Base-by-base conservation (phyloP, 1,140 invertebrate genomes). In the Bicyclus anynana region DNA sequence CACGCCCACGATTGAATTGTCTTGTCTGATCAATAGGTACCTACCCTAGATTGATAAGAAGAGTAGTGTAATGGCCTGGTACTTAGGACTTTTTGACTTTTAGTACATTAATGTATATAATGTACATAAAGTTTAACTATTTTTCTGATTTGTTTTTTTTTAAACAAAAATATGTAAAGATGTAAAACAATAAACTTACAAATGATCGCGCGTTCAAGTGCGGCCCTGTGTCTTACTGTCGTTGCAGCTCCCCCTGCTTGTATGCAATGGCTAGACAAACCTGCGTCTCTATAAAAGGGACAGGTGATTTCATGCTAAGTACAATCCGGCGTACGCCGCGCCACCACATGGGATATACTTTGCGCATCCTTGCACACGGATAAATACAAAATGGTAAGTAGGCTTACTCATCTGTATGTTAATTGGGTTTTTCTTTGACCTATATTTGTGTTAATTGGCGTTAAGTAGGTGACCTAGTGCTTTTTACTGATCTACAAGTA, bases 201-300 rank as follows among this genome's bases (percentile, higher is more conserved):
- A 53, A 44, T 35, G 29, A 27, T 21, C 18, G 40, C 37, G 23
- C 10, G 54, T 58, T 64, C 12, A 58, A 78, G 53, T 84, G 12
- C 84, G 75, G 62, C 79, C 73, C 84, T 83, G 84, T 67, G 50
- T 49, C 52, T 65, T 82, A 74, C 77, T 80, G 67, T 70, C 64
- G 72, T 73, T 80, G 72, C 75, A 81, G 67, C 77, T 82, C 82
- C 81, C 84, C 76, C 78, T 73, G 69, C 79, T 77, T 60, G 69
- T 71, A 71, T 85, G 77, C 80, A 78, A 77, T 80, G 72, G 66
- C 74, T 85, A 84, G 80, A 84, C 82, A 85, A 87, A 85, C 72
- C 72, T 73, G 74, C 78, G 81, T 82, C 74, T 85, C 78, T 87
- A 87, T 87, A 87, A 79, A 87, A 87, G 84, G 84, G 80, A 83